Conservation (phyloP, 1,140 invertebrate species). For the Drosophila equinoxialis region DNA sequence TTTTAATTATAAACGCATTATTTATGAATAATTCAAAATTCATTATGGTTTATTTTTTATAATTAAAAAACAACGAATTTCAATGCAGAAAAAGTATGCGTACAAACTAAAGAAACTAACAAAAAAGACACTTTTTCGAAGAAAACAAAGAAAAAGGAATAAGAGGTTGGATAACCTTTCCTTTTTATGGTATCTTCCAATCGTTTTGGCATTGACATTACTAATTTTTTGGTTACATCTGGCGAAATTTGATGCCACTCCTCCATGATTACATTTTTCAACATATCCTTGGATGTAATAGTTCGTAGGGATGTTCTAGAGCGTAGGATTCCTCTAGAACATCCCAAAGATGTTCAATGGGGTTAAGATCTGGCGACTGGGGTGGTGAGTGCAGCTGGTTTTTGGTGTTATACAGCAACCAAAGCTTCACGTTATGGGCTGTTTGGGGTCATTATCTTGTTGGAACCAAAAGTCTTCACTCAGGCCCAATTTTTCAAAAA, state of each 20-base stretch:
- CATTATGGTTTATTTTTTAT: too few species aligned
- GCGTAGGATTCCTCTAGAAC: too few species aligned
- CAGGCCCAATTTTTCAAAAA: background rate
- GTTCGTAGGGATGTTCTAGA: background rate
- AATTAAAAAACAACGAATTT: conserved; percentile 6
- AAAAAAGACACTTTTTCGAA: background rate
- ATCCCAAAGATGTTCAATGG: background rate
- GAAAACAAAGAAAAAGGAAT: background rate
- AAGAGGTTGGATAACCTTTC: background rate
- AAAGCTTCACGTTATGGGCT: background rate
- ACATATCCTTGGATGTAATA: background rate
- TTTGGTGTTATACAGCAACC: background rate
- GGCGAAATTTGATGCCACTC: conserved; percentile 2
- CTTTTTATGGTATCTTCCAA: background rate
- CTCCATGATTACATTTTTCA: background rate
- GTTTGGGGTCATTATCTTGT: conserved; percentile 2
- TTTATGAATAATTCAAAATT: too few species aligned
- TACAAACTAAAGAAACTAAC: background rate
- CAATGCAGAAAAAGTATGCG: background rate
- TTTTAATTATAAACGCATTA: too few species aligned
- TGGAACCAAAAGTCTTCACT: background rate
- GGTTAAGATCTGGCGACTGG: background rate
- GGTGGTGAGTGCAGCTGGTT: conserved; percentile 2
- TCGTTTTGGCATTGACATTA: background rate
- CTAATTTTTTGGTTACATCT: background rate